phyloP scores from a whole-genome alignment of 2,888 invertebrate species.

The Pterostichus madidus region DNA sequence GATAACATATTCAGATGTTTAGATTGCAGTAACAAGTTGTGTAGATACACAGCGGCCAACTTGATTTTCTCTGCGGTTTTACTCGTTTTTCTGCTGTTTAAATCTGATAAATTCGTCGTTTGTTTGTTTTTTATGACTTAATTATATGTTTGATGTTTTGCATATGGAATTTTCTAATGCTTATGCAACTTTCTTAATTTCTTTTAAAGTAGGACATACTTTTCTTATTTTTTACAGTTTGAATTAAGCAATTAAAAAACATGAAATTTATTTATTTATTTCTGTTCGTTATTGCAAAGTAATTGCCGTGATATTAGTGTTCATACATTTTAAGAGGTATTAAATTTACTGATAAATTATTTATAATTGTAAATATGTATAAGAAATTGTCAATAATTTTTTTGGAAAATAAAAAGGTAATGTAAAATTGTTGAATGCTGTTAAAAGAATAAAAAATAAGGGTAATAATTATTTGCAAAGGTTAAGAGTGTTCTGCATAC shows the following conservation, averaged over 20 bases:
- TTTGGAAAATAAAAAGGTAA: conserved; percentile 1
- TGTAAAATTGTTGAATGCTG: neutral
- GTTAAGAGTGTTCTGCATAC: conserved; percentile 12
- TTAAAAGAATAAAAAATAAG: conserved; percentile 3
- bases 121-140: conserved; percentile 47
- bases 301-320: neutral
- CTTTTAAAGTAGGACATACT: conserved; percentile 12
- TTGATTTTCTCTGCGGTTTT: conserved; percentile 25
- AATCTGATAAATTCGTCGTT: conserved; percentile 41
- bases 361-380: neutral
- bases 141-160: conserved; percentile 38
- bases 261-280: conserved; percentile 17
- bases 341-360: neutral
- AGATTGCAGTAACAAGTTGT: conserved; percentile 37
- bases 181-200: conserved; percentile 44
- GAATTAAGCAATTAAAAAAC: neutral
- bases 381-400: neutral
- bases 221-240: conserved; percentile 22
- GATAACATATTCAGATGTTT: conserved; percentile 36
- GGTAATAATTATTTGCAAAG: conserved; percentile 11
- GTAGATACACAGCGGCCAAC: conserved; percentile 9
- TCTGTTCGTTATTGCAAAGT: neutral
- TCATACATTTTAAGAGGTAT: neutral
- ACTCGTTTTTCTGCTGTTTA: conserved; percentile 37
- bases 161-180: conserved; percentile 40